These are phyloP conservation scores for Mesitornis unicolor DNA, from an alignment of 2,113 vertebrate genomes.

Conservation along the genomic window DNA sequence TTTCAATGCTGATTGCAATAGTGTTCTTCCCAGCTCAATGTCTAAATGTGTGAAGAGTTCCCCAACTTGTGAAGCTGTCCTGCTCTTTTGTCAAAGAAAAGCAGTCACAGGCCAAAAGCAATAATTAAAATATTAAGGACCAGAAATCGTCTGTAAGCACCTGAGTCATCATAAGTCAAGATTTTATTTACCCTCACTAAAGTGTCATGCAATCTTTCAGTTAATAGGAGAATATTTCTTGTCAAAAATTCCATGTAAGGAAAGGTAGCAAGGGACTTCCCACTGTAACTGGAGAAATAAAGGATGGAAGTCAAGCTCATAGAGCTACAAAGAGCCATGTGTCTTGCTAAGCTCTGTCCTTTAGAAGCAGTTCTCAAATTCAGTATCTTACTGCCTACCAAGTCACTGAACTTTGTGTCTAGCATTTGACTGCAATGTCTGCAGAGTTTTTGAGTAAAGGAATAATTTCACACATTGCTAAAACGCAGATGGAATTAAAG, in stretches of 20 bases:
- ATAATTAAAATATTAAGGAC: conserved; percentile 58
- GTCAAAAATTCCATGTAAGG: conserved; percentile 6
- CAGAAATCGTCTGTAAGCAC: conserved; percentile 40
- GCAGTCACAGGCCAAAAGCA: conserved; percentile 36
- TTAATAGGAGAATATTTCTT: not conserved
- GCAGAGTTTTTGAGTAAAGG: not conserved
- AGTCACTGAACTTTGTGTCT: not conserved
- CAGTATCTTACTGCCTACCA: not conserved
- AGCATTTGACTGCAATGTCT: not conserved
- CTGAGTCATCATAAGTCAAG: conserved; percentile 45
- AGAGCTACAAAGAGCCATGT: not conserved
- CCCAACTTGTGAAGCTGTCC: conserved; percentile 40
- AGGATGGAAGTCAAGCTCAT: not conserved
- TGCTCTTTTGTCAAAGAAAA: conserved; percentile 60
- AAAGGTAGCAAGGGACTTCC: conserved; percentile 16
- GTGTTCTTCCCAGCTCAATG: not conserved
- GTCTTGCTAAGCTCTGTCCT: not conserved
- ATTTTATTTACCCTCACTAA: conserved; percentile 33
- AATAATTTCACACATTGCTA: not conserved
- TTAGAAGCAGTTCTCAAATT: not conserved
- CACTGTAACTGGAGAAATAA: not conserved
- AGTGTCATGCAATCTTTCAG: not conserved
- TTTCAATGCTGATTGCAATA: conserved; percentile 51
- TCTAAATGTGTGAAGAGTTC: conserved; percentile 16
- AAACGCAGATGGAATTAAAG: not conserved